Evolutionary conservation across 2,113 vertebrate genomes (phyloP).

Genomic region (Natator depressus): DNA sequence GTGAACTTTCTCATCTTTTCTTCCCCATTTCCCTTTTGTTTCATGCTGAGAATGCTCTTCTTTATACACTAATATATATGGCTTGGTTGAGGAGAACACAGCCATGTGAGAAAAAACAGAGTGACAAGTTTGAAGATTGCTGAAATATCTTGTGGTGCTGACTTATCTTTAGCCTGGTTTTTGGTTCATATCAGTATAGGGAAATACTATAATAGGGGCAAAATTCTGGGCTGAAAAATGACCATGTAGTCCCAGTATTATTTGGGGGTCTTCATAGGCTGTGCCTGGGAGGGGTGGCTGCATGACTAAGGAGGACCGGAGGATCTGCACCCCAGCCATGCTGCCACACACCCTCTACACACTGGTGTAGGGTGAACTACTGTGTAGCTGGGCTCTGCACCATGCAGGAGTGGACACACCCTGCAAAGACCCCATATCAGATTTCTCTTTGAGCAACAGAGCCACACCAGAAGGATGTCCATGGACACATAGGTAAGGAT

Average conservation of each 20-base stretch:
- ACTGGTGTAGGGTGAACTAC: background rate
- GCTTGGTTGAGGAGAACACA: background rate
- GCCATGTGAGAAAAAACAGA: background rate
- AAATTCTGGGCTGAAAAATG: background rate
- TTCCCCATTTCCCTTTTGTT: no score
- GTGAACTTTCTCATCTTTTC: no score
- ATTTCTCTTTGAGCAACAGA: background rate
- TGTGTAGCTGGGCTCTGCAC: background rate
- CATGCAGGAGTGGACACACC: background rate
- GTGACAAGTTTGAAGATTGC: background rate
- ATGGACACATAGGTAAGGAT: background rate
- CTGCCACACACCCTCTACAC: background rate
- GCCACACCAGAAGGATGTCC: background rate
- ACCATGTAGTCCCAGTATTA: background rate
- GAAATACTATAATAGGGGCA: background rate
- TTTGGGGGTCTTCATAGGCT: background rate
- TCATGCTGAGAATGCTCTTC: no score
- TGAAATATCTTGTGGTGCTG: background rate
- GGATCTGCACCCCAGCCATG: background rate
- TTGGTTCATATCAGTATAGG: background rate
- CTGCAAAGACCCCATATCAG: background rate
- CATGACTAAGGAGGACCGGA: background rate
- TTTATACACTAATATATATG: background rate
- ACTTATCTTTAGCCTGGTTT: background rate
- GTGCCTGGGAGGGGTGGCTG: background rate